Conservation (phyloP, 1,140 invertebrate genomes). For the Piezodorus guildinii region DNA sequence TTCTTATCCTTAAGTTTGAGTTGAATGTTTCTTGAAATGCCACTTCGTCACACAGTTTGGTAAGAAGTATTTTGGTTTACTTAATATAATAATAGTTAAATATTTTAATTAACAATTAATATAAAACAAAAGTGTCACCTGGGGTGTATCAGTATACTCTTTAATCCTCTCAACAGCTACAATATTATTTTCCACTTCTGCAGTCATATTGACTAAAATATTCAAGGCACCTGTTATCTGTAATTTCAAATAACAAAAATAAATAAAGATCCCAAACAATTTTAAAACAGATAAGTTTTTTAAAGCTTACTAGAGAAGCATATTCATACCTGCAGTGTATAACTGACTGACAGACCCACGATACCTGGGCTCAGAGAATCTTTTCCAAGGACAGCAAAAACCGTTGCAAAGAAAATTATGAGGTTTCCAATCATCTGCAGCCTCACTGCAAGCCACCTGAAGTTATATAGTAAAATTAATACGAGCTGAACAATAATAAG, state of each 20-base stretch:
- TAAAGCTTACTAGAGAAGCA: no score
- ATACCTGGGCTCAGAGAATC: conserved; percentile 59
- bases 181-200: background rate
- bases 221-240: background rate
- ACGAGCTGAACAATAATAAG: no score
- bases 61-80: no score
- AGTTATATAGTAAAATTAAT: conserved; percentile 14
- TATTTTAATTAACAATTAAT: no score
- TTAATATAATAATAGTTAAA: no score
- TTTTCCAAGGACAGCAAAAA: conserved; percentile 72
- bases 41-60: no score
- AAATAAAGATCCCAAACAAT: background rate
- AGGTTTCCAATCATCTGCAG: conserved; percentile 87
- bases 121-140: background rate
- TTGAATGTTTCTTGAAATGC: no score
- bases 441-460: conserved; percentile 76
- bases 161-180: background rate
- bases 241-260: background rate
- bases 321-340: conserved; percentile 61
- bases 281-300: no score
- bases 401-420: conserved; percentile 77
- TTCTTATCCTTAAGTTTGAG: no score
- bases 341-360: conserved; percentile 81
- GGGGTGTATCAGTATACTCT: background rate
- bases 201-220: background rate